Conservation (phyloP, 1,140 invertebrate genomes). For the Drosophila malerkotliana region DNA sequence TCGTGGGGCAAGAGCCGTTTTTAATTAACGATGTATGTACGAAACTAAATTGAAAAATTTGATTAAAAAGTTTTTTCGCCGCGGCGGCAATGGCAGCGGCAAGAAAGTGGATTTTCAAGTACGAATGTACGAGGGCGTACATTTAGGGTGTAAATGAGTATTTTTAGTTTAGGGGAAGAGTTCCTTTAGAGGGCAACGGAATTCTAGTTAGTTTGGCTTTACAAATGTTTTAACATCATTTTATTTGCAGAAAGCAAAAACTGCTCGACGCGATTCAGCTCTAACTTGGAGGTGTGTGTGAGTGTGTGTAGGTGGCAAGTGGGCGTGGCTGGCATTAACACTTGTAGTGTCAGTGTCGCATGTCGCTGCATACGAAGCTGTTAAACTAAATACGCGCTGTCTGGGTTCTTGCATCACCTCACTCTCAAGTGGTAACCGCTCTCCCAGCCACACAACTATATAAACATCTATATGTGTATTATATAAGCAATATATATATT, state of each 20-base stretch:
- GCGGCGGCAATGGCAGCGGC: slow-evolving; percentile 25
- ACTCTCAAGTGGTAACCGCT: slow-evolving; percentile 49
- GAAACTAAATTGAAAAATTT: slow-evolving; percentile 80
- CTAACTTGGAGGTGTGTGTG: slow-evolving; percentile 21
- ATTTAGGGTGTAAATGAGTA: slow-evolving; percentile 1
- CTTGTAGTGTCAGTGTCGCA: slow-evolving; percentile 81
- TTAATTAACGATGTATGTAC: slow-evolving; percentile 77
- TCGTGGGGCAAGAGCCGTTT: slow-evolving; percentile 25
- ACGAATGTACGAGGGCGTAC: slow-evolving; percentile 27
- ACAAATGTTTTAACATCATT: slow-evolving; percentile 79
- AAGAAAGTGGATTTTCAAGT: slow-evolving; percentile 77
- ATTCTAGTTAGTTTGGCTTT: slow-evolving; percentile 77
- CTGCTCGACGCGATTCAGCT: slow-evolving; percentile 18
- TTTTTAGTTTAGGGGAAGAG: slow-evolving; percentile 6
- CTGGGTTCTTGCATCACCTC: slow-evolving; percentile 68
- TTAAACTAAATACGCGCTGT: slow-evolving; percentile 79
- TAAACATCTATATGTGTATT: slow-evolving; percentile 1
- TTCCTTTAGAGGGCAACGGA: slow-evolving; percentile 32
- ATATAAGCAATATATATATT: slow-evolving; percentile 6
- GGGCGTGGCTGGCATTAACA: slow-evolving; percentile 75
- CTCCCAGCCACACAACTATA: background rate
- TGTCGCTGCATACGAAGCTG: slow-evolving; percentile 72
- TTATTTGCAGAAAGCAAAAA: slow-evolving; percentile 66
- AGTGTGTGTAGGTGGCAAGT: slow-evolving; percentile 10
- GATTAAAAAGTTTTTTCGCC: slow-evolving; percentile 74